phyloP scores from a whole-genome alignment of 2,797 vertebrate species.

The Clarias pachynema region DNA sequence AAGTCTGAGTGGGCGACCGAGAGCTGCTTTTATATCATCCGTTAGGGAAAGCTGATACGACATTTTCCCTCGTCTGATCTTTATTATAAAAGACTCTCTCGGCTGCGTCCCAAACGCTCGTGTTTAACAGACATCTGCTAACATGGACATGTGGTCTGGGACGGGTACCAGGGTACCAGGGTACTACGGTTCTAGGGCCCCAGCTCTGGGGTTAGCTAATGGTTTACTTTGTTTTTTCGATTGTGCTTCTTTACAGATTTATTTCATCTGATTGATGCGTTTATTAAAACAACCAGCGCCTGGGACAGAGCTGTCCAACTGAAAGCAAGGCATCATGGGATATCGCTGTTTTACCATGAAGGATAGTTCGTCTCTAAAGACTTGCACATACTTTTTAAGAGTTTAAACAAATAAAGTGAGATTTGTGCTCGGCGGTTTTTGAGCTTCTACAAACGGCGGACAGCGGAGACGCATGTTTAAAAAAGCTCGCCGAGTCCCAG shows the following conservation, averaged over 20 bases:
- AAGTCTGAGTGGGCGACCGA: constrained; percentile 10
- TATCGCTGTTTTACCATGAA: constrained; percentile 18
- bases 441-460: constrained; percentile 26
- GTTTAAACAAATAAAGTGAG: constrained; percentile 55
- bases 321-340: neutral
- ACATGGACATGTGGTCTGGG: constrained; percentile 16
- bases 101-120: constrained; percentile 2
- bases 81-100: constrained; percentile 2
- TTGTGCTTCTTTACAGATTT: neutral
- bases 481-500: constrained; percentile 26
- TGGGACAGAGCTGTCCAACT: neutral
- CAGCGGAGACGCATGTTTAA: constrained; percentile 17
- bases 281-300: neutral
- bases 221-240: neutral
- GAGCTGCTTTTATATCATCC: constrained; percentile 13
- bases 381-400: constrained; percentile 51
- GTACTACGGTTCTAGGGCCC: neutral
- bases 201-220: neutral
- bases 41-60: constrained; percentile 3
- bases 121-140: constrained; percentile 6
- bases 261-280: neutral
- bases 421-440: constrained; percentile 40
- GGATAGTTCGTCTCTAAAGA: neutral
- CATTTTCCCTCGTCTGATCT: constrained; percentile 6
- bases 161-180: neutral